Conservation (phyloP, 2,888 invertebrate genomes). For the Rhagonycha lutea region DNA sequence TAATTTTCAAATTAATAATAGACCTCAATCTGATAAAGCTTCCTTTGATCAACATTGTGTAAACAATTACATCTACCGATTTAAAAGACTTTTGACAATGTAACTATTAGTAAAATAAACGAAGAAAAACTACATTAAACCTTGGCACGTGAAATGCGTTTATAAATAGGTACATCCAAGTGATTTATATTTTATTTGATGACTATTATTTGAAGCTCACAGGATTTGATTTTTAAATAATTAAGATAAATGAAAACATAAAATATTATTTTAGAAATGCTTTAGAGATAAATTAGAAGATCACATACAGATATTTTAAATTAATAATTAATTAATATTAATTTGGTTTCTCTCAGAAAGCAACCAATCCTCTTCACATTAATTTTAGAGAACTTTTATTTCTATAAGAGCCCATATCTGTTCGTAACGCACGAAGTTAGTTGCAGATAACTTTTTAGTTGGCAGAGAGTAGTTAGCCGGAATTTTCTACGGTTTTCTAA, state of each 20-base stretch:
- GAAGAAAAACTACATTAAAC: neutral
- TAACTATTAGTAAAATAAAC: neutral
- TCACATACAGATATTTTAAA: neutral
- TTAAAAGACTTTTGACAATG: neutral
- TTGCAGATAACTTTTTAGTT: too few species aligned
- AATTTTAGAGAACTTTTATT: too few species aligned
- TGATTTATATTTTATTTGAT: neutral
- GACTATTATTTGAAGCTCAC: neutral
- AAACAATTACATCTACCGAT: neutral
- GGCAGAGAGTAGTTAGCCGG: too few species aligned
- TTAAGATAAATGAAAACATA: neutral
- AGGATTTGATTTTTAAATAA: neutral
- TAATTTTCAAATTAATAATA: neutral
- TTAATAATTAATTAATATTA: neutral
- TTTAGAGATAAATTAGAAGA: neutral
- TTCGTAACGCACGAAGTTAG: too few species aligned
- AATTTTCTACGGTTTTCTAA: too few species aligned
- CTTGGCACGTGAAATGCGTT: neutral
- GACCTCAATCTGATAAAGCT: neutral
- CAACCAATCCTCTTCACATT: too few species aligned
- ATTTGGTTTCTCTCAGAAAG: neutral
- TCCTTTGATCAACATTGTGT: neutral
- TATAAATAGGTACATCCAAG: neutral
- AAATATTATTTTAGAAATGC: neutral
- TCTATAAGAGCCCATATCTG: too few species aligned